phyloP scores from a whole-genome alignment of 2,113 vertebrate species.

The Ctenodactylus gundi region DNA sequence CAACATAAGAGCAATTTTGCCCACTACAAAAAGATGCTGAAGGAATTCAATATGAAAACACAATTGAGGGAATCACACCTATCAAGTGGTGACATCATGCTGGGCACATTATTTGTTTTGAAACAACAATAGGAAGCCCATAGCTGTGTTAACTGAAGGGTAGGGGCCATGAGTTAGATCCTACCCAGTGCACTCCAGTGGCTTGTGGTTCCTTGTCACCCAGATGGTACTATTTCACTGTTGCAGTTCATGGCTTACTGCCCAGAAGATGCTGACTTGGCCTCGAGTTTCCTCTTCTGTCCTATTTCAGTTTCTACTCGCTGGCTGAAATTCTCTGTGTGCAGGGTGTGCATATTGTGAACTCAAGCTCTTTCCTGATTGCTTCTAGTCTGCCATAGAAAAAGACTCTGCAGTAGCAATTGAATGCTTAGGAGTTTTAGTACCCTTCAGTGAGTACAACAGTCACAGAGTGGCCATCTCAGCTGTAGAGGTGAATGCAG shows the following conservation, averaged over 20 bases:
- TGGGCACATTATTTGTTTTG: background rate
- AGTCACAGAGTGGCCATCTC: background rate
- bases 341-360: fast-evolving
- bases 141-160: background rate
- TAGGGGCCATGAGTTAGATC: background rate
- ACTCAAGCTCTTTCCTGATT: background rate
- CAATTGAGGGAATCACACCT: background rate
- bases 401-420: background rate
- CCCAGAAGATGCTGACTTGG: background rate
- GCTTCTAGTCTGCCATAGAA: fast-evolving
- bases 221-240: background rate
- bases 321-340: background rate
- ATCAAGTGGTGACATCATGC: background rate
- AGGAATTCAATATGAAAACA: background rate
- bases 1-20: background rate
- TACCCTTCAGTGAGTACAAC: background rate
- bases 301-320: background rate
- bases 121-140: background rate
- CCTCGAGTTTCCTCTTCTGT: background rate
- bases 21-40: background rate
- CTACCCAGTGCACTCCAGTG: background rate
- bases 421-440: background rate
- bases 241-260: background rate
- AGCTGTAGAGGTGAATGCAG: background rate
- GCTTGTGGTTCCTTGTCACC: background rate